These are phyloP conservation scores for Cygnus buccinator DNA, from an alignment of 2,113 vertebrate genomes.

Conservation along the genomic window DNA sequence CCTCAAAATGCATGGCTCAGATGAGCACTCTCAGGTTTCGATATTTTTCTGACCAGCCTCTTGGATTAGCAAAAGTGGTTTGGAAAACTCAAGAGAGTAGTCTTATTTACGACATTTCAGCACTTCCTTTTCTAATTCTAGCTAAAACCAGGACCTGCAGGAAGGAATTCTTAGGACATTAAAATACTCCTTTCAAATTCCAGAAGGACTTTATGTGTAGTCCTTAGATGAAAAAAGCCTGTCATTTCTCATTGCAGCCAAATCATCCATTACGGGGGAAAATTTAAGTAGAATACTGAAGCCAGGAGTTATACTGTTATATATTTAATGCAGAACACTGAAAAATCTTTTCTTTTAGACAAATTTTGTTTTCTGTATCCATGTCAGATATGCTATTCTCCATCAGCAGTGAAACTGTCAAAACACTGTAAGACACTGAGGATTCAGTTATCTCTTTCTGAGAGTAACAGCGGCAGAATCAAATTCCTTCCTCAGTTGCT, in stretches of 20 bases:
- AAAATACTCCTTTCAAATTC: neutral
- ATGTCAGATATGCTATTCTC: neutral
- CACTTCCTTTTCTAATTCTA: constrained; percentile 13
- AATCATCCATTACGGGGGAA: neutral
- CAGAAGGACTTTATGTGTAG: neutral
- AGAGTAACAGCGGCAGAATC: neutral
- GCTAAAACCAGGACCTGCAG: neutral
- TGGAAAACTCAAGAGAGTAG: constrained; percentile 21
- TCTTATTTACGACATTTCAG: constrained; percentile 36
- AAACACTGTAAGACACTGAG: neutral
- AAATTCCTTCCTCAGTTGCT: neutral
- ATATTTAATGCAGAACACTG: neutral
- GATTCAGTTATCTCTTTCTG: neutral
- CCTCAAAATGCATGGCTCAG: constrained; percentile 26
- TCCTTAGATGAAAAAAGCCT: neutral
- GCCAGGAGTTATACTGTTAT: neutral
- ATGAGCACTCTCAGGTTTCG: constrained; percentile 20
- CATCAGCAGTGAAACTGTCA: neutral
- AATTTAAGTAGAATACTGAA: neutral
- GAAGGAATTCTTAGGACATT: neutral
- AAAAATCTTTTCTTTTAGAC: neutral
- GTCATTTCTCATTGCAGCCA: constrained; percentile 14
- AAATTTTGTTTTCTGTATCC: neutral
- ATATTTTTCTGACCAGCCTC: constrained; percentile 44
- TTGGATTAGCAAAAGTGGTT: constrained; percentile 29